Conservation (phyloP, 2,888 invertebrate genomes). For the Drosophila sordidula region DNA sequence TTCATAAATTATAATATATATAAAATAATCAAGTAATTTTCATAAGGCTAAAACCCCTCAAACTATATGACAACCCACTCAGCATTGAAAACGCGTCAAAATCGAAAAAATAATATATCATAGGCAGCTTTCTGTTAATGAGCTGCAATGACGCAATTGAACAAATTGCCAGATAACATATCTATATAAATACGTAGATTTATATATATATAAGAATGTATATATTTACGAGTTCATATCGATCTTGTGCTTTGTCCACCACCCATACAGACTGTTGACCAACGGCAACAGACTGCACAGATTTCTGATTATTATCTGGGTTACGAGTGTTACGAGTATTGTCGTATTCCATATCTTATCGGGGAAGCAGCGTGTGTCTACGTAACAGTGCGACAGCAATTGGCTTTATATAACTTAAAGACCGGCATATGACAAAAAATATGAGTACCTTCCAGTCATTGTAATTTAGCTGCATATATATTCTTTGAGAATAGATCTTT, state of each 20-base stretch:
- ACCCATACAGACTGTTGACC: conserved; percentile 40
- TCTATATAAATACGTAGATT: conserved; percentile 16
- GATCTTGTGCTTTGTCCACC: conserved; percentile 43
- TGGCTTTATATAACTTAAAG: conserved; percentile 41
- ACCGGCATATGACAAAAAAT: conserved; percentile 38
- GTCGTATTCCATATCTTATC: conserved; percentile 56
- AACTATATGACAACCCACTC: background rate
- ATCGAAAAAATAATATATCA: conserved; percentile 35
- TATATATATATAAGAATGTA: conserved; percentile 13
- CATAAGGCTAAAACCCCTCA: too few relatives aligned
- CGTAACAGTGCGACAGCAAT: conserved; percentile 34
- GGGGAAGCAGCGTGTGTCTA: conserved; percentile 16
- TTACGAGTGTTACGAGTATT: conserved; percentile 27
- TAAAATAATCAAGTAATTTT: too few relatives aligned
- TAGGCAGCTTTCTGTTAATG: conserved; percentile 30
- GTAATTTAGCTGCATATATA: background rate
- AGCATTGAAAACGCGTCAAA: conserved; percentile 6
- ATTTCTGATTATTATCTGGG: conserved; percentile 61
- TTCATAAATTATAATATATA: too few relatives aligned
- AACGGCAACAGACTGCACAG: conserved; percentile 48
- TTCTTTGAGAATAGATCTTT: too few relatives aligned
- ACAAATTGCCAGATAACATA: conserved; percentile 50
- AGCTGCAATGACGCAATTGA: conserved; percentile 60
- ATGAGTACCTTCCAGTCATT: conserved; percentile 5
- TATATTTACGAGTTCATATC: conserved; percentile 36